phyloP scores from a whole-genome alignment of 2,797 vertebrate species.

The Rousettus madagascariensis region DNA sequence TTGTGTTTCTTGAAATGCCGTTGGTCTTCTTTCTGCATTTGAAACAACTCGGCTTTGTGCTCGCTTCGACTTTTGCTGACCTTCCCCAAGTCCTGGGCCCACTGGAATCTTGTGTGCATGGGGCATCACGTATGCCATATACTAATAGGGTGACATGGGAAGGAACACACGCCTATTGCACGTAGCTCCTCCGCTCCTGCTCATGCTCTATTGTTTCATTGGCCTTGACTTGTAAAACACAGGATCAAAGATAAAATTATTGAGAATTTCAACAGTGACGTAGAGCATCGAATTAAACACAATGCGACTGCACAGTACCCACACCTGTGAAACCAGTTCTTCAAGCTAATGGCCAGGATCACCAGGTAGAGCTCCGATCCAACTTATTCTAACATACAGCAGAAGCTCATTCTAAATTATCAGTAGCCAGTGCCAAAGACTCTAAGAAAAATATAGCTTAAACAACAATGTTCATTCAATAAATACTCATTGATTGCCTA shows the following conservation, averaged over 20 bases:
- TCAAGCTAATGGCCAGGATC: neutral
- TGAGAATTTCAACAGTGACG: neutral
- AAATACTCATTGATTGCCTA: neutral
- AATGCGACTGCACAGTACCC: neutral
- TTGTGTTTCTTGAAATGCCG: neutral
- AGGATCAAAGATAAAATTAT: neutral
- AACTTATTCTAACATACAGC: neutral
- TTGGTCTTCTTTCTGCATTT: neutral
- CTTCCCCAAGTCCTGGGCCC: neutral
- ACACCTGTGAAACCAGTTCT: neutral
- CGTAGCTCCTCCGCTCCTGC: neutral
- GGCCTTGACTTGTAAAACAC: neutral
- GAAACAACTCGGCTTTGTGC: neutral
- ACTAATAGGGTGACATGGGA: neutral
- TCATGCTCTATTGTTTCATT: neutral
- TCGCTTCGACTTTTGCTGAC: neutral
- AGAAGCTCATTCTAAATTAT: neutral
- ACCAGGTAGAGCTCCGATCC: neutral
- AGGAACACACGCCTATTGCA: no score
- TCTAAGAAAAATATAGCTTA: neutral
- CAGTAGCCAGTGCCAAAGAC: neutral
- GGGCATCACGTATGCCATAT: accelerated
- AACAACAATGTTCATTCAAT: neutral
- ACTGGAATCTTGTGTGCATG: neutral
- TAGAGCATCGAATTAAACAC: neutral